Conservation (phyloP, 30 jellyfish, hydroid and myxozoan species). For the Hydractinia echinata region DNA sequence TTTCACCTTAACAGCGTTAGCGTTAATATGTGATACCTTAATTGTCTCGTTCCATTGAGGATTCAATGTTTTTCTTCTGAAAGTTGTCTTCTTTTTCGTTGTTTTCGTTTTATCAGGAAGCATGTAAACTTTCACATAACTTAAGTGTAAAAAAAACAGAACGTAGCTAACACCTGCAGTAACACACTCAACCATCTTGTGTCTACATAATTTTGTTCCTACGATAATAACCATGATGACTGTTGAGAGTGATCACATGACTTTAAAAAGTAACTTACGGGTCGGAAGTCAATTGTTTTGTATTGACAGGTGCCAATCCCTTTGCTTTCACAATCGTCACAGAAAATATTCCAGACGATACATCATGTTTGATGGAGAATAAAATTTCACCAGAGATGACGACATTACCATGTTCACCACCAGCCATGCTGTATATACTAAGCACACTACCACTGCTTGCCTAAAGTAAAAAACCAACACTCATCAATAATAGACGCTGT, state of each 20-base stretch:
- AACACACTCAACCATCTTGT: neutral
- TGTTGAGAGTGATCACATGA: neutral
- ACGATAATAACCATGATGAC: too few species aligned
- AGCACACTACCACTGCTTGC: slow-evolving; percentile 91
- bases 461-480: slow-evolving; percentile 24
- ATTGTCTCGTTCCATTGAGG: slow-evolving; percentile 94
- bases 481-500: too few species aligned
- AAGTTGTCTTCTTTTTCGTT: slow-evolving; percentile 78
- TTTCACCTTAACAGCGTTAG: too few species aligned
- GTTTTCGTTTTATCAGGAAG: slow-evolving; percentile 92
- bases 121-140: slow-evolving; percentile 83
- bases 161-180: neutral
- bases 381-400: slow-evolving; percentile 86
- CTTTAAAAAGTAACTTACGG: slow-evolving; percentile 64
- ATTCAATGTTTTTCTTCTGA: slow-evolving; percentile 70
- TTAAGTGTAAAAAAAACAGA: neutral
- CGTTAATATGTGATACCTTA: slow-evolving; percentile 40
- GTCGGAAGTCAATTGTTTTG: slow-evolving; percentile 73
- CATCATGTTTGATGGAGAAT: slow-evolving; percentile 78
- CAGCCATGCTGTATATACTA: slow-evolving; percentile 87
- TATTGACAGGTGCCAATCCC: slow-evolving; percentile 83
- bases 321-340: slow-evolving; percentile 78
- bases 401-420: slow-evolving; percentile 77
- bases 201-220: too few species aligned
- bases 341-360: slow-evolving; percentile 86